A percentile compares a stretch with the other conserved stretches of the same genome.
Evolutionary conservation across 2,113 vertebrate genomes (phyloP).

Genomic region (Embiotoca jacksoni): DNA sequence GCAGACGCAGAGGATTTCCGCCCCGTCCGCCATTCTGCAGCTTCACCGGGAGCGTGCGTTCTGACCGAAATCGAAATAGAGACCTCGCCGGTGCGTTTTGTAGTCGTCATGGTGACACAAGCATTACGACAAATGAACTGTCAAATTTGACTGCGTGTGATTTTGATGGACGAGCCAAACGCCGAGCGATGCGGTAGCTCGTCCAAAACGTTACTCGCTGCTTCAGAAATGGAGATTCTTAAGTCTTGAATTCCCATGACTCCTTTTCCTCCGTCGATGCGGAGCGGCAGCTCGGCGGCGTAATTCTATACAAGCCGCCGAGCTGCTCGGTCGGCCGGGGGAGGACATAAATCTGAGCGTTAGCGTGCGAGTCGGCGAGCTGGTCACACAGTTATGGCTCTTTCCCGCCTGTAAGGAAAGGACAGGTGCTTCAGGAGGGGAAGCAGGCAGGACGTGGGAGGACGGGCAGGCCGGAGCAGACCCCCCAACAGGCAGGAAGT

Average conservation of each 20-base stretch:
- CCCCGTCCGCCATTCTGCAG: constrained; percentile 33
- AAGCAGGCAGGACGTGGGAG: constrained; percentile 35
- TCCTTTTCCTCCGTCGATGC: constrained; percentile 19
- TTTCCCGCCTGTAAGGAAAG: constrained; percentile 48
- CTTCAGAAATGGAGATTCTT: neutral
- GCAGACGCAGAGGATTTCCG: constrained; percentile 77
- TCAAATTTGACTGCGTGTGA: neutral
- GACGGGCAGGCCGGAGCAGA: constrained; percentile 38
- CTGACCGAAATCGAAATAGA: too few species aligned
- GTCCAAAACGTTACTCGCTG: constrained; percentile 1
- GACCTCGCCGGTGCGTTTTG: too few species aligned
- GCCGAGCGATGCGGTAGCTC: neutral
- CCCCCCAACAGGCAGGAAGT: constrained; percentile 71
- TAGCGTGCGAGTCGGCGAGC: constrained; percentile 58
- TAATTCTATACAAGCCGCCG: constrained; percentile 47
- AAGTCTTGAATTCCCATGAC: constrained; percentile 16
- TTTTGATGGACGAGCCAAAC: neutral
- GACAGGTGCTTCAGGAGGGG: constrained; percentile 29
- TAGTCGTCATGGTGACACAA: too few species aligned
- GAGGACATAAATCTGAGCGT: constrained; percentile 52
- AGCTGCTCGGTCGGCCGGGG: constrained; percentile 38
- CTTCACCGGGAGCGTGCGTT: too few species aligned
- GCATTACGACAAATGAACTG: too few species aligned
- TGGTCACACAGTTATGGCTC: constrained; percentile 46
- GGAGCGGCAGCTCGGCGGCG: constrained; percentile 17